Conservation (phyloP, 2,113 vertebrate genomes). For the Thomomys bottae region DNA sequence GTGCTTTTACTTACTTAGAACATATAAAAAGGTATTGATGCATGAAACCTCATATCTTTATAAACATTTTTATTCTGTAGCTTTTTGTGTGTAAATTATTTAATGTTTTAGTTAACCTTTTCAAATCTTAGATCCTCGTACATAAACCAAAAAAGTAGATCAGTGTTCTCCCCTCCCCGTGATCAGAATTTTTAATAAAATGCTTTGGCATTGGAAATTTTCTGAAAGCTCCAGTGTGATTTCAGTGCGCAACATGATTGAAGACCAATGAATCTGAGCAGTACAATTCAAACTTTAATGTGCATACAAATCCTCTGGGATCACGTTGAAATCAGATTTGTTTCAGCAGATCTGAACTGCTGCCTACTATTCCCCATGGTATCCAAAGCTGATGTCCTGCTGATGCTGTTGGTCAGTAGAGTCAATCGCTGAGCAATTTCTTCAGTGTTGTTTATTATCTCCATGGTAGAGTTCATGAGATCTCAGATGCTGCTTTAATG, state of each 20-base stretch:
- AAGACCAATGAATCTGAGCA: not conserved
- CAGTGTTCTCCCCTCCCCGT: no score
- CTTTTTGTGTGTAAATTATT: not conserved
- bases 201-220: not conserved
- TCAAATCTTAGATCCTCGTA: not conserved
- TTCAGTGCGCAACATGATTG: not conserved
- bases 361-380: not conserved
- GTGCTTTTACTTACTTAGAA: not conserved
- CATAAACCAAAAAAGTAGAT: not conserved
- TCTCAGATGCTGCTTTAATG: not conserved
- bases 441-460: not conserved
- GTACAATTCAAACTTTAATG: not conserved
- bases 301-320: not conserved
- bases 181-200: not conserved
- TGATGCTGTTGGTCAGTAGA: not conserved
- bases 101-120: not conserved
- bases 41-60: slow-evolving; percentile 20
- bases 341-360: not conserved
- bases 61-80: slow-evolving; percentile 27
- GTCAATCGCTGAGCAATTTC: not conserved
- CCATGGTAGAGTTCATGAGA: not conserved
- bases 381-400: not conserved
- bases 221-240: not conserved
- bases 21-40: not conserved
- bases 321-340: slow-evolving; percentile 7